Base-by-base conservation (phyloP, 2,888 invertebrate species). In the Epiblema foenella region DNA sequence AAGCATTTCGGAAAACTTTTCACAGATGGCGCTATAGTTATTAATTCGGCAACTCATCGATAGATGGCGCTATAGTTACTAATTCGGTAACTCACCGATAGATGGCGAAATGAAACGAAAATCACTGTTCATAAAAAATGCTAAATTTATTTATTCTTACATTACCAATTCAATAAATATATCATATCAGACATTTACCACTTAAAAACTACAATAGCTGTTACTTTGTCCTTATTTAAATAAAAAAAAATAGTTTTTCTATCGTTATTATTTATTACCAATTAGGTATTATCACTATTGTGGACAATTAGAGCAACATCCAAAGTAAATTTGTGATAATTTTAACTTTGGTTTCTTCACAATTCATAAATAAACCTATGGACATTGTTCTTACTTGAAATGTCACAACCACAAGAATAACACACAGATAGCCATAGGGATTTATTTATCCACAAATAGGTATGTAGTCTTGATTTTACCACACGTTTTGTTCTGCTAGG, bases 31-130 rank as follows among this genome's bases (percentile, higher is more conserved):
- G 64, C 20, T 64, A 2, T 65, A 68, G 20, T 68, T 77, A 57
- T 46, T 39, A 33, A 17, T 37, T 10, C 17, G 4, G 60, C 74
- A 76, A 79, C 54, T 73, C 33, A 29, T 7, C 63, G 57, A 75
- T 51, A 83, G 84, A 81, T 83, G 82, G 76, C 80, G 76, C 59
- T 64, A 2, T 65, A 68, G 20, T 68, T 77, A 57, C 49, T 39
- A 33, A 17, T 37, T 10, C 17, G 4, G 60, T 74, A 76, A 79
- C 54, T 73, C 33, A 29, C 8, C 63, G 57, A 75, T 51, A 83
- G 84, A 81, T 83, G 82, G 76, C 80, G 76, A 58, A 78, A 29
- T 24, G 2, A 17, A 51, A 51, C 17, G 39, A 46, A 68, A 62
- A 54, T 62, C 20, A 58, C n/a, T 62, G n/a, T 39, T 33, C n/a